phyloP scores from a whole-genome alignment of 1,140 invertebrate genomes.

The Sycophila sp. region DNA sequence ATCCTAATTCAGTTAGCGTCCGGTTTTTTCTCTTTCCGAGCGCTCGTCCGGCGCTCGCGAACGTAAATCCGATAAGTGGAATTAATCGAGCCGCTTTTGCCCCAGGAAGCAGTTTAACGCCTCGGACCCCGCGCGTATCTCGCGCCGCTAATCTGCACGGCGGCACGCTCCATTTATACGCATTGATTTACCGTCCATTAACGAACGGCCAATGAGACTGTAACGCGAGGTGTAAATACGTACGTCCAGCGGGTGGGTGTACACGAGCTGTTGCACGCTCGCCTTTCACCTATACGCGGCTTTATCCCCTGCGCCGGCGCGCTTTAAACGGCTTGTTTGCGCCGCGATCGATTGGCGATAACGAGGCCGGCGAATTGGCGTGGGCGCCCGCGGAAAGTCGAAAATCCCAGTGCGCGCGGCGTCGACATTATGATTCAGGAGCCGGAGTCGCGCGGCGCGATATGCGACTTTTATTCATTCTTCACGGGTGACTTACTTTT shows the following conservation, averaged over 20 bases:
- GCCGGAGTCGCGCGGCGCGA: not conserved
- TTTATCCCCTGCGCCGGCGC: too few relatives aligned
- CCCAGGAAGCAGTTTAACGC: conserved; percentile 39
- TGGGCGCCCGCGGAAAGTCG: too few relatives aligned
- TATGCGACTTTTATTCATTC: too few relatives aligned
- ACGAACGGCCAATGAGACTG: conserved; percentile 4
- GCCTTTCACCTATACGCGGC: not conserved
- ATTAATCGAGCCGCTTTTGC: conserved; percentile 38
- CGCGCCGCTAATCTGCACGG: conserved; percentile 29
- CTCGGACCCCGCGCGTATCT: conserved; percentile 13
- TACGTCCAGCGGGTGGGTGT: not conserved
- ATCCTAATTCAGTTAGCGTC: conserved; percentile 25
- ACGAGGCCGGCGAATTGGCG: too few relatives aligned
- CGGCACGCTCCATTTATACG: conserved; percentile 27
- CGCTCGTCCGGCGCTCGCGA: not conserved
- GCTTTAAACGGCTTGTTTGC: not conserved
- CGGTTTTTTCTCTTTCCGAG: not conserved
- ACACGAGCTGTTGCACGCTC: not conserved
- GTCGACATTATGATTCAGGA: too few relatives aligned
- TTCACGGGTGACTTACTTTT: conserved; percentile 37
- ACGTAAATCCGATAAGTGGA: conserved; percentile 36
- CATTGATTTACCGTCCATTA: conserved; percentile 35
- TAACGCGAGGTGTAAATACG: conserved; percentile 24
- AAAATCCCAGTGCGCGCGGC: not conserved
- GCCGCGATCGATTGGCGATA: not conserved